These are phyloP conservation scores for Accipiter virgatus DNA, from an alignment of 2,113 vertebrate species.

Conservation along the genomic window DNA sequence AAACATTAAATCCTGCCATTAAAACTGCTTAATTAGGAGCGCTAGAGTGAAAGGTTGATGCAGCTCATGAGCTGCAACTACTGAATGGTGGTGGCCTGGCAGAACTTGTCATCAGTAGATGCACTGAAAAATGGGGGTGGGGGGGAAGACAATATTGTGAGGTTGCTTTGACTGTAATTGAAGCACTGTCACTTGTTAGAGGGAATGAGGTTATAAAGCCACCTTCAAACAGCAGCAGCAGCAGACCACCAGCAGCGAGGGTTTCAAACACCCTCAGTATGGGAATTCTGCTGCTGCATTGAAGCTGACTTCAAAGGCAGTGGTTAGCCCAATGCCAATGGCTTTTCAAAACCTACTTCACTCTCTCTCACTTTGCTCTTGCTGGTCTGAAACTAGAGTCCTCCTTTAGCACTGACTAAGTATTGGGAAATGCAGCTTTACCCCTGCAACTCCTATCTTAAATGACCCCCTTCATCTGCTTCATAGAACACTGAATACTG, in stretches of 20 bases:
- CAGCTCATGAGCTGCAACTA: neutral
- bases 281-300: neutral
- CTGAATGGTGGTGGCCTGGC: neutral
- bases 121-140: neutral
- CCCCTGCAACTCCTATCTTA: neutral
- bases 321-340: neutral
- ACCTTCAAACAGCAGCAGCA: neutral
- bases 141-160: neutral
- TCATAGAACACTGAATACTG: neutral
- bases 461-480: neutral
- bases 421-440: neutral
- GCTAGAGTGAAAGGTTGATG: slow-evolving; percentile 12
- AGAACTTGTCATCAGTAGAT: neutral
- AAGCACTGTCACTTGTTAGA: neutral
- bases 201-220: neutral
- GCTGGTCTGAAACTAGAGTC: neutral
- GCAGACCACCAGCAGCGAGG: neutral
- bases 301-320: neutral
- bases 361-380: neutral
- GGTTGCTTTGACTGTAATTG: neutral
- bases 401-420: neutral
- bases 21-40: slow-evolving; percentile 33
- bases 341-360: neutral
- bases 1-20: slow-evolving; percentile 48
- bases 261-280: neutral